Evolutionary conservation across 2,888 invertebrate species (phyloP).

Genomic region (Euspilapteryx auroguttella): DNA sequence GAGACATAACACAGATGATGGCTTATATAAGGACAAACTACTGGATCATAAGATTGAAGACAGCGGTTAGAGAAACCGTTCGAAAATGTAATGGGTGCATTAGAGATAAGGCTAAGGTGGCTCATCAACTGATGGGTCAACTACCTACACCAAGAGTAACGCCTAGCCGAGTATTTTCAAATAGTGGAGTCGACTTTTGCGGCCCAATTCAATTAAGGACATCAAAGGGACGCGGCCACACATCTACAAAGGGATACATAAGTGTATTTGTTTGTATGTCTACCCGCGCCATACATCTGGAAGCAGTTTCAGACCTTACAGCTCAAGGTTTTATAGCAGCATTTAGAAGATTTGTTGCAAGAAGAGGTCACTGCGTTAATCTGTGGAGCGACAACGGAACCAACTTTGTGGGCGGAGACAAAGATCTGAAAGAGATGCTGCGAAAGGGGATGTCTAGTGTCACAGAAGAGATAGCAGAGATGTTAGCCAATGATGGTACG

Average conservation of each 20-base stretch:
- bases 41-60: no score
- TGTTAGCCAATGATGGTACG: conserved; percentile 6
- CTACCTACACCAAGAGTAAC: conserved; percentile 2
- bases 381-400: conserved; percentile 10
- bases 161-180: not conserved
- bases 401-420: conserved; percentile 9
- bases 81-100: not conserved
- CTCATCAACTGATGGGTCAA: conserved; percentile 2
- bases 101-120: not conserved
- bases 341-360: conserved; percentile 5
- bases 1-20: no score
- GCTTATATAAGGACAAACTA: no score
- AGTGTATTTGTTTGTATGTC: conserved; percentile 7
- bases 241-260: conserved; percentile 4
- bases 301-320: conserved; percentile 11
- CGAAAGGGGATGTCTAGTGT: conserved; percentile 1
- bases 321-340: conserved; percentile 9
- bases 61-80: no score
- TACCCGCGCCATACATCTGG: no score
- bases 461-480: conserved; percentile 6
- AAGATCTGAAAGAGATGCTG: conserved; percentile 6
- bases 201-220: conserved; percentile 3
- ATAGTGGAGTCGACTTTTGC: conserved; percentile 4
- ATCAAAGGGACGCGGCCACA: conserved; percentile 2
- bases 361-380: conserved; percentile 7